Conservation (phyloP, 2,113 vertebrate species). For the Otocyon megalotis region DNA sequence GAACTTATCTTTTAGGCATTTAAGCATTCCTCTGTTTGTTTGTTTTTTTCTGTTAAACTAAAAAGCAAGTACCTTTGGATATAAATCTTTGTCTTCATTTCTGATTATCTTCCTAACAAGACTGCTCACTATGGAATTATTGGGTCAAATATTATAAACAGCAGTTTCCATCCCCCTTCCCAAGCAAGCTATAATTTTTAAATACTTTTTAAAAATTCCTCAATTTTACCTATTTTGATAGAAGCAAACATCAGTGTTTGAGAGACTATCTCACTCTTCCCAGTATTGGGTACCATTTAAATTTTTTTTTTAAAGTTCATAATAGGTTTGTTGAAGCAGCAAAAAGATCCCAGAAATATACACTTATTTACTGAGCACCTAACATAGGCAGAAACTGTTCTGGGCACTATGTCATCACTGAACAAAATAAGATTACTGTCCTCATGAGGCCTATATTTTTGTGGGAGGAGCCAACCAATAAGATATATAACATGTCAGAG, state of each 20-base stretch:
- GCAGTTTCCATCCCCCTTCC: too few species aligned
- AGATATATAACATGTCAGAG: background rate
- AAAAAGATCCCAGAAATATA: background rate
- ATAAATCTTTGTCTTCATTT: slow-evolving; percentile 19
- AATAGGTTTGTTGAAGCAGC: background rate
- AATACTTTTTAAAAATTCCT: background rate
- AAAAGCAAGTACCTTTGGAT: background rate
- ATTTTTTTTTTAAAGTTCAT: background rate
- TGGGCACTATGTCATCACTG: background rate
- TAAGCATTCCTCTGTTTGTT: background rate
- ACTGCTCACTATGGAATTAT: background rate
- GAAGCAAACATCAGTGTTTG: background rate
- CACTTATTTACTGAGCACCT: background rate
- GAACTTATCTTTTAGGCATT: background rate
- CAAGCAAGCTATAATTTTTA: background rate
- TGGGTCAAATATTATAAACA: background rate
- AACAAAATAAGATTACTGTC: background rate
- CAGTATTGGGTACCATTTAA: background rate
- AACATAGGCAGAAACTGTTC: background rate
- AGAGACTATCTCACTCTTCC: background rate
- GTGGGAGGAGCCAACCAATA: background rate
- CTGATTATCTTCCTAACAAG: background rate
- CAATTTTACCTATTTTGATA: background rate
- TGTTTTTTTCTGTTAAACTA: too few species aligned
- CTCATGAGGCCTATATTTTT: background rate